Base-by-base conservation (phyloP, 2,797 vertebrate genomes). In the Orestias chungarensis region DNA sequence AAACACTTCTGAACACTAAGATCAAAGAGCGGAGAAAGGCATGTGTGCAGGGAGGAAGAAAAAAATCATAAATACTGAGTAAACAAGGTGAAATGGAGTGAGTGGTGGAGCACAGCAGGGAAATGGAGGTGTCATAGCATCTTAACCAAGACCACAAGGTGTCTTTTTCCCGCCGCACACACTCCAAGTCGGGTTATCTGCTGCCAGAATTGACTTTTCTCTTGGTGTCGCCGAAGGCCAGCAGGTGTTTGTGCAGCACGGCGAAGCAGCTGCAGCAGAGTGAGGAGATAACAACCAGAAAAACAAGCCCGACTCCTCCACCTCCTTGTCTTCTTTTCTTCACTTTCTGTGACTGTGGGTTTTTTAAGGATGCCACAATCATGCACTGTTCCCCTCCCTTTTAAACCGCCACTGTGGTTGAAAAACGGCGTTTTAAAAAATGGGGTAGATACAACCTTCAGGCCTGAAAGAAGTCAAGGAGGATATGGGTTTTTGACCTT, bases 251-350 rank as follows among this genome's bases (percentile, higher is more conserved):
- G 83, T 71, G 82, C 55, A 66, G 49, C 42, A 38, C 59, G 64
- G 47, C 35, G 70, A 90, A 71, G 75, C 78, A 92, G 89, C 87
- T 88, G 89, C 86, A 88, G 81, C 84, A 85, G 86, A 86, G 87
- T 81, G 83, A 86, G 86, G 77, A 90, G 91, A 91, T 90, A 91
- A 91, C 83, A 89, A 78, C 78, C 73, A 79, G 73, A 82, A 81
- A 90, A 89, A 83, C 76, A 38, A 62, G 52, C 40, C 76, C 67
- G 64, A 86, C 46, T 73, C 90, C 90, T 83, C 73, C 82, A 83
- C 84, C 83, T 84, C 80, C 17, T 68, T 84, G 83, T 85, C 66
- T 74, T 44, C 43, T 71, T 79, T 83, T 85, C 49, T 69, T 67
- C 33, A 69, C 29, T 65, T 4, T 42, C 81, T 23, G 0, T 40